These are phyloP conservation scores for Cervus canadensis DNA, from an alignment of 2,113 vertebrate genomes.

Conservation along the genomic window DNA sequence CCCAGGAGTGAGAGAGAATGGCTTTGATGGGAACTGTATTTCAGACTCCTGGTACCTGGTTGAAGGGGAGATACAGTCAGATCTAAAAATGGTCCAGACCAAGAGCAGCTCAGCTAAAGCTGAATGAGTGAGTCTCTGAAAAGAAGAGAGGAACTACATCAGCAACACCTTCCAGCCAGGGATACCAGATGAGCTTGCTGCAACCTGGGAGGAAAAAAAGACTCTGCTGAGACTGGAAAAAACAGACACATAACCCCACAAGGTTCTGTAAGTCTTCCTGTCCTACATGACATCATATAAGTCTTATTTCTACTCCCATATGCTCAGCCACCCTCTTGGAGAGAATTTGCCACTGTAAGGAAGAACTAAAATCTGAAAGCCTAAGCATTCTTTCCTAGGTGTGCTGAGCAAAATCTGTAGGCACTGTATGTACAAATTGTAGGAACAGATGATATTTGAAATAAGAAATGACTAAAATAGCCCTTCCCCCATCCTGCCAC, in stretches of 20 bases:
- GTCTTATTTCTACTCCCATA: background rate
- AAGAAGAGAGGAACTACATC: background rate
- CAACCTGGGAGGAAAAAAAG: background rate
- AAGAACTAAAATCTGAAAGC: background rate
- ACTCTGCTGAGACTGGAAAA: background rate
- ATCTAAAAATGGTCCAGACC: background rate
- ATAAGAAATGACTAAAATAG: background rate
- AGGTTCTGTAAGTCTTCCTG: background rate
- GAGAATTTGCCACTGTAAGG: background rate
- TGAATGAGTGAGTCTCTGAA: background rate
- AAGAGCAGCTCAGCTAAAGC: background rate
- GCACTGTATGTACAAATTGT: background rate
- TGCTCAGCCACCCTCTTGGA: background rate
- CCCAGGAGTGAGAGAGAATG: background rate
- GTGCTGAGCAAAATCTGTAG: background rate
- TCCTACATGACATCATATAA: background rate
- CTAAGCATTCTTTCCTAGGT: background rate
- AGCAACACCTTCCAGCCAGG: background rate
- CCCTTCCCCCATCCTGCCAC: background rate
- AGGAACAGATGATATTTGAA: background rate
- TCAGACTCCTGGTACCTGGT: background rate
- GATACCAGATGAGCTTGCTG: background rate
- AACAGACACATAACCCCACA: background rate
- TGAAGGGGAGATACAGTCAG: background rate
- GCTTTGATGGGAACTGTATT: background rate